A percentile compares a stretch with the other conserved stretches of the same genome.
These are phyloP conservation scores for Willisornis vidua DNA, from an alignment of 2,113 vertebrate species.

Conservation along the genomic window DNA sequence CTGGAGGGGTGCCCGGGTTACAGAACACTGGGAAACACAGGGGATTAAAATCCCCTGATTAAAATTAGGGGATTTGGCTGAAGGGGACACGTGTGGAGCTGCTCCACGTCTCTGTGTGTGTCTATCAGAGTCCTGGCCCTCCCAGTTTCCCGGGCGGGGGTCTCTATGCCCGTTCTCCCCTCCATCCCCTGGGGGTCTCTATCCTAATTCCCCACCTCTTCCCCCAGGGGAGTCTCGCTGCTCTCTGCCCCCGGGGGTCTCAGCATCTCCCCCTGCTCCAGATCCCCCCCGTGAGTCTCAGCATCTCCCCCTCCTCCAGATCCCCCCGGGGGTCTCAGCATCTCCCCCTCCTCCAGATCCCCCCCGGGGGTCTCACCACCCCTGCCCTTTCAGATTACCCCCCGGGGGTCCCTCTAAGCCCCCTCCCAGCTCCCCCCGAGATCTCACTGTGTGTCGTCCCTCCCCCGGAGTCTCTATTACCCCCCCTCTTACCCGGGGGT, in stretches of 20 bases:
- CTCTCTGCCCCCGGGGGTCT: neutral
- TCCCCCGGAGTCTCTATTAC: too few relatives aligned
- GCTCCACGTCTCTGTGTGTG: neutral
- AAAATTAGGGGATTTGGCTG: neutral
- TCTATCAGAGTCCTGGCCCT: neutral
- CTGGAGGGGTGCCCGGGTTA: rapidly evolving
- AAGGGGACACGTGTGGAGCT: rapidly evolving
- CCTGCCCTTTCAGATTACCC: too few relatives aligned
- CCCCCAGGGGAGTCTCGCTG: too few relatives aligned
- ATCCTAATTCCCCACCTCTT: too few relatives aligned
- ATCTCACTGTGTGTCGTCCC: too few relatives aligned
- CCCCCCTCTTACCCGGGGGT: too few relatives aligned
- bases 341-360: too few relatives aligned
- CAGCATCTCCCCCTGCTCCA: neutral
- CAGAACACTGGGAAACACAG: rapidly evolving
- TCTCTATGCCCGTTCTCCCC: neutral
- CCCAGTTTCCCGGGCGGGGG: too few relatives aligned
- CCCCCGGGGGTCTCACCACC: neutral
- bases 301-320: too few relatives aligned
- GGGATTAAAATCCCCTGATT: neutral
- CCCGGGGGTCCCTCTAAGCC: too few relatives aligned
- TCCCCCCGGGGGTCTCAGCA: neutral
- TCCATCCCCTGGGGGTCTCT: neutral
- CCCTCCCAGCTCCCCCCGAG: too few relatives aligned
- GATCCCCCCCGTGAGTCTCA: neutral